phyloP scores from a whole-genome alignment of 2,888 invertebrate genomes.

The Lumbricus terrestris region DNA sequence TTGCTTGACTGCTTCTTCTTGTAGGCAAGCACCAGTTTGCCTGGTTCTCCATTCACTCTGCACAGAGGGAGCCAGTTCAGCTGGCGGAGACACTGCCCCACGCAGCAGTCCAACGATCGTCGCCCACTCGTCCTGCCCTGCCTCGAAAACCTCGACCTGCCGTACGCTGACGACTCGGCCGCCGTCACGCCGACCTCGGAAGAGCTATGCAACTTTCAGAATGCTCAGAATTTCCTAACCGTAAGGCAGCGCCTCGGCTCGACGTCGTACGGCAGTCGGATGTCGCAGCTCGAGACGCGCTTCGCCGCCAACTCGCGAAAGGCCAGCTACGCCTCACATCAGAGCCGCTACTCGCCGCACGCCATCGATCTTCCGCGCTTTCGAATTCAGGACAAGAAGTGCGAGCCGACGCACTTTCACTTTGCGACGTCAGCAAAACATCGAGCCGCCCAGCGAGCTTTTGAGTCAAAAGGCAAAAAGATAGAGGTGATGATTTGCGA shows the following conservation, averaged over 20 bases:
- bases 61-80: conserved; percentile 60
- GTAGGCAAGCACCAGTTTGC: conserved; percentile 93
- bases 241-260: conserved; percentile 23
- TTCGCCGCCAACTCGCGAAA: conserved; percentile 19
- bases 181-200: conserved; percentile 89
- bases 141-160: conserved; percentile 33
- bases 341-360: conserved; percentile 12
- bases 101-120: conserved; percentile 67
- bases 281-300: conserved; percentile 27
- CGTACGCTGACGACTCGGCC: conserved; percentile 32
- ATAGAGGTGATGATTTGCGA: background rate
- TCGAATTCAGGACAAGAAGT: conserved; percentile 19
- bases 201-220: conserved; percentile 60
- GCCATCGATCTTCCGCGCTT: conserved; percentile 18
- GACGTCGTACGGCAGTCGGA: conserved; percentile 22
- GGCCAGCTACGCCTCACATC: conserved; percentile 21
- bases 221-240: conserved; percentile 23
- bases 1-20: conserved; percentile 40
- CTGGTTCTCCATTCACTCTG: conserved; percentile 92
- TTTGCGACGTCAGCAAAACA: conserved; percentile 34
- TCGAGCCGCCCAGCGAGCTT: background rate
- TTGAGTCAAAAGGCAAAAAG: background rate
- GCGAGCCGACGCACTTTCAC: conserved; percentile 41
- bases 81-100: conserved; percentile 62
- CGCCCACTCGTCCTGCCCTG: conserved; percentile 30